Percentiles rank a stretch among this genome's conserved stretches.
These are phyloP conservation scores for Nerophis ophidion DNA, from an alignment of 2,113 vertebrate genomes.

Conservation along the genomic window DNA sequence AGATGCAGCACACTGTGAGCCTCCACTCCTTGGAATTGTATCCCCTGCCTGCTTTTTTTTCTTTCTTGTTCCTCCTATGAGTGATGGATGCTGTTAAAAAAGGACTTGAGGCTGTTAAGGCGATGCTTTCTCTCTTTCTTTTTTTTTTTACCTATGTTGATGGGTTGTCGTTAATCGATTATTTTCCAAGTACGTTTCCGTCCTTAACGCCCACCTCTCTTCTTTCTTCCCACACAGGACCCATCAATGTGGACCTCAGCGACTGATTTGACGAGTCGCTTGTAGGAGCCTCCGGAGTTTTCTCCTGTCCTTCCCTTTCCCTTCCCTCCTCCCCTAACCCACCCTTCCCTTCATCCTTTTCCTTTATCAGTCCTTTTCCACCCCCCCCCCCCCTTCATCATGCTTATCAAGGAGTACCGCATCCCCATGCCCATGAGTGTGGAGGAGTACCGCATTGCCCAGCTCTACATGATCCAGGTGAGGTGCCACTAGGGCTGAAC, in stretches of 20 bases:
- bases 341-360: slow-evolving; percentile 29
- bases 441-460: slow-evolving; percentile 95
- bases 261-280: slow-evolving; percentile 36
- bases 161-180: slow-evolving; percentile 6
- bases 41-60: too few relatives aligned
- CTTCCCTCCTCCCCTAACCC: slow-evolving; percentile 13
- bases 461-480: slow-evolving; percentile 99
- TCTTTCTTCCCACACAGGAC: slow-evolving; percentile 34
- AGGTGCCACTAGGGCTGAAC: too few relatives aligned
- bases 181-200: slow-evolving; percentile 1
- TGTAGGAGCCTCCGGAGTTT: slow-evolving; percentile 34
- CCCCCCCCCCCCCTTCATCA: slow-evolving; percentile 75
- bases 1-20: slow-evolving; percentile 16
- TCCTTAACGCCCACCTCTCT: background rate
- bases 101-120: background rate
- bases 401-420: slow-evolving; percentile 97
- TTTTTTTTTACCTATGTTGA: slow-evolving; percentile 4
- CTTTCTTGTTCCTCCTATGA: slow-evolving; percentile 5
- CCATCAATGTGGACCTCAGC: slow-evolving; percentile 49
- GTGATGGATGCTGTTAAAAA: slow-evolving; percentile 3
- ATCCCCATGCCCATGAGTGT: slow-evolving; percentile 96
- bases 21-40: background rate
- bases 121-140: background rate
- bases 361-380: slow-evolving; percentile 31
- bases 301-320: slow-evolving; percentile 30